Percentiles rank a stretch among this genome's conserved stretches.
Evolutionary conservation across 53 echinoderm and acorn worm species (phyloP).

Genomic region (Patiria pectinifera): DNA sequence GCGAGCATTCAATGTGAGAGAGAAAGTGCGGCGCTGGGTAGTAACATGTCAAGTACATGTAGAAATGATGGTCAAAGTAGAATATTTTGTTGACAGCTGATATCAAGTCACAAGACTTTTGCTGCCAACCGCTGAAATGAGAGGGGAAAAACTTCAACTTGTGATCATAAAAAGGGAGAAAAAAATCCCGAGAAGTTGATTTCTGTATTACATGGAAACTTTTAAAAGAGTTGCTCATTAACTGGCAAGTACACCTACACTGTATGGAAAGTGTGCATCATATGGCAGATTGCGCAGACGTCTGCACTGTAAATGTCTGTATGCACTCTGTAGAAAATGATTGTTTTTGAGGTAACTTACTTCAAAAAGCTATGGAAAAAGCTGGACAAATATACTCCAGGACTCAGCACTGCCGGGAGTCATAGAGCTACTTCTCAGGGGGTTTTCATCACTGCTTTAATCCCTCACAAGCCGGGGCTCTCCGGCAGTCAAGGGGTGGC

Average conservation of each 20-base stretch:
- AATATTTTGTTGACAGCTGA: background rate
- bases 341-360: background rate
- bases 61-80: background rate
- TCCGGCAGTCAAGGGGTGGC: background rate
- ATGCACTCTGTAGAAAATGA: background rate
- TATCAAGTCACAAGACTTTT: too few relatives aligned
- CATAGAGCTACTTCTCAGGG: background rate
- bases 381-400: background rate
- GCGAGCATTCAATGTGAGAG: background rate
- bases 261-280: too few relatives aligned
- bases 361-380: too few relatives aligned
- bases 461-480: background rate
- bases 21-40: background rate
- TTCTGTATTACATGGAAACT: too few relatives aligned
- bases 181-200: too few relatives aligned
- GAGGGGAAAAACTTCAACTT: too few relatives aligned
- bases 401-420: background rate
- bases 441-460: slow-evolving; percentile 17
- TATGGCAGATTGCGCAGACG: background rate
- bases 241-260: too few relatives aligned
- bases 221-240: too few relatives aligned
- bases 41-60: background rate
- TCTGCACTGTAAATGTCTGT: too few relatives aligned
- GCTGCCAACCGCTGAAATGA: too few relatives aligned
- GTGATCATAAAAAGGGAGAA: too few relatives aligned